Evolutionary conservation across 35 echinoderm and acorn worm species (phyloP), one percentile per base, ranked within the genome.

Genomic region (Apostichopus parvimensis): DNA sequence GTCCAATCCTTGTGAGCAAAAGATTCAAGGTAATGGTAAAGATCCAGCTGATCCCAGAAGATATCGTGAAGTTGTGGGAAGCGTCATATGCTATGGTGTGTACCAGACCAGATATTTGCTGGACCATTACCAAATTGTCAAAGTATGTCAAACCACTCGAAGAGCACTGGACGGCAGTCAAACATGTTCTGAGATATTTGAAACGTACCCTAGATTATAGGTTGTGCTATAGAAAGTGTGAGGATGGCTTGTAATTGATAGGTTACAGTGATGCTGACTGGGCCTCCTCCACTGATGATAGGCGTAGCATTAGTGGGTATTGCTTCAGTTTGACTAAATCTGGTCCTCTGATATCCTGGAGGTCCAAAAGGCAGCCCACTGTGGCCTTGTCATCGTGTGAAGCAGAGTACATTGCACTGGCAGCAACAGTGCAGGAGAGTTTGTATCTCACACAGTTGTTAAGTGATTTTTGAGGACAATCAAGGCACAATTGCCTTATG

Each of bases 81-180:
- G 90, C 65, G 12, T 92, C 81, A 75, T 68, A 92, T 82, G 90
- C 90, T 34, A 92, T 92, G 90, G 78, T 61, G 18, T 25, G 24
- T 25, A 25, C 24, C 24, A 25, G 24, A 25, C 24, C 24, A 25
- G 24, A 25, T 25, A 25, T 92, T 59, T 56, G 90, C 18, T 92
- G 90, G 90, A 82, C 78, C 4, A 60, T 92, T 28, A 92, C 77
- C 9, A 92, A 92, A 17, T 92, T 82, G 18, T 92, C 90, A 21
- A 77, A 82, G 64, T 68, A 92, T 64, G 17, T 92, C 20, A 92
- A 92, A 8, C 90, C 90, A 26, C 54, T 20, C 18, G 78, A 75
- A 21, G 90, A 79, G 23, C 77, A 92, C 90, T 92, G 90, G 90
- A 58, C 81, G 15, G 90, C 77, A 53, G 68, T 70, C 14, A 92